phyloP scores from a whole-genome alignment of 2,797 vertebrate genomes.

The Euphonia xanthogaster region DNA sequence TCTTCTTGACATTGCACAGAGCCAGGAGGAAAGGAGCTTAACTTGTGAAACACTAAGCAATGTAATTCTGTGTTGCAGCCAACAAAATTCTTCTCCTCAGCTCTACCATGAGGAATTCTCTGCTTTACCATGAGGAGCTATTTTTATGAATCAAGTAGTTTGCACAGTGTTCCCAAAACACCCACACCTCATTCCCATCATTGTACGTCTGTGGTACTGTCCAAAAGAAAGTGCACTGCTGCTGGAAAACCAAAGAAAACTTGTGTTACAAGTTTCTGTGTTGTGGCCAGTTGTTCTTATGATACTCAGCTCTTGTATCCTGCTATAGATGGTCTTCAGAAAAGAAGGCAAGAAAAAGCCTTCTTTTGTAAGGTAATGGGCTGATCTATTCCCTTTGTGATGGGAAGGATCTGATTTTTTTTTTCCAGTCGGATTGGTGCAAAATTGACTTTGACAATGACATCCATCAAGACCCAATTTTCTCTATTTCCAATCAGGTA shows the following conservation, averaged over 20 bases:
- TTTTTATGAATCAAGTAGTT: neutral
- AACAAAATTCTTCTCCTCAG: neutral
- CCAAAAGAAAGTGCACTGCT: neutral
- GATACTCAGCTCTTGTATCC: neutral
- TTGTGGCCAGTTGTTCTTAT: neutral
- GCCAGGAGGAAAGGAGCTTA: neutral
- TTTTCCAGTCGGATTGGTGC: neutral
- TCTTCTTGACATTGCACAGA: neutral
- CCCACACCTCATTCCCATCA: fast-evolving
- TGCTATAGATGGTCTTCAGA: neutral
- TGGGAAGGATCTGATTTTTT: neutral
- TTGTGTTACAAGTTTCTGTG: neutral
- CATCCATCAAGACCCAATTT: neutral
- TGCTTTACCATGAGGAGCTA: neutral
- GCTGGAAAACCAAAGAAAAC: neutral
- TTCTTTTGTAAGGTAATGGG: neutral
- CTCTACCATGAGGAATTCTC: neutral
- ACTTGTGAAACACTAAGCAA: neutral
- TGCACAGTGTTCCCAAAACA: neutral
- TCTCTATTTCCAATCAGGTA: neutral
- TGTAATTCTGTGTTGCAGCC: neutral
- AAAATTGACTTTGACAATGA: neutral
- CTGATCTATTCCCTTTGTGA: neutral
- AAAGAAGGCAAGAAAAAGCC: neutral
- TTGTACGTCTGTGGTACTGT: neutral